These are phyloP conservation scores for Terrapene triunguis DNA, from an alignment of 2,113 vertebrate genomes.

Conservation along the genomic window DNA sequence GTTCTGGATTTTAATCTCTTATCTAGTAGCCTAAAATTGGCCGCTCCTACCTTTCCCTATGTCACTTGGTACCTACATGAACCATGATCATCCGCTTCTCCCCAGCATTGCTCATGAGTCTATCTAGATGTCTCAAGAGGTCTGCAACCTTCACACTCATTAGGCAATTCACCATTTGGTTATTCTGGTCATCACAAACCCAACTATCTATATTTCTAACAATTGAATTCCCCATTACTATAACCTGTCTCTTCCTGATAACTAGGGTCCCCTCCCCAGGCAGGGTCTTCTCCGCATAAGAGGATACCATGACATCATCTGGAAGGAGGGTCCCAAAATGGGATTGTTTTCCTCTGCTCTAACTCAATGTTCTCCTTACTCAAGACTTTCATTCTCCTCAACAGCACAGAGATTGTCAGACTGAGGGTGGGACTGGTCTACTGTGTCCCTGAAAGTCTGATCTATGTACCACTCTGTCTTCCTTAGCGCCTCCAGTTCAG, in stretches of 20 bases:
- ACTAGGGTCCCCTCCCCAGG: too few relatives aligned
- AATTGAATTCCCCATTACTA: background rate
- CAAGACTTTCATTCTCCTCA: background rate
- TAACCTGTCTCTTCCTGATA: background rate
- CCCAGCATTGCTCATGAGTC: background rate
- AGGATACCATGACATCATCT: background rate
- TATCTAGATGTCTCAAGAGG: background rate
- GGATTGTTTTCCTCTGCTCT: background rate
- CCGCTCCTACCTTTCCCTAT: background rate
- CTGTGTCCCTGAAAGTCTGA: background rate
- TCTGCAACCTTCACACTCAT: background rate
- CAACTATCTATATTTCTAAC: background rate
- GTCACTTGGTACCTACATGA: background rate
- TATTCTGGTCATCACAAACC: background rate
- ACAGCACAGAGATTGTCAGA: background rate
- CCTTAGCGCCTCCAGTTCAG: background rate
- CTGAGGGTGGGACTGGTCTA: background rate
- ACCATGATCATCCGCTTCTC: background rate
- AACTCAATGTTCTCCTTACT: background rate
- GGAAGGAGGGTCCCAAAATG: background rate
- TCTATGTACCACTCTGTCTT: background rate
- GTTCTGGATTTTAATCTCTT: background rate
- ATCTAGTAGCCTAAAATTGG: background rate
- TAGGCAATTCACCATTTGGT: background rate
- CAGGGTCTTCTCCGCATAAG: background rate